Conservation (phyloP, 2,113 vertebrate species). For the Nycticryphes semicollaris region DNA sequence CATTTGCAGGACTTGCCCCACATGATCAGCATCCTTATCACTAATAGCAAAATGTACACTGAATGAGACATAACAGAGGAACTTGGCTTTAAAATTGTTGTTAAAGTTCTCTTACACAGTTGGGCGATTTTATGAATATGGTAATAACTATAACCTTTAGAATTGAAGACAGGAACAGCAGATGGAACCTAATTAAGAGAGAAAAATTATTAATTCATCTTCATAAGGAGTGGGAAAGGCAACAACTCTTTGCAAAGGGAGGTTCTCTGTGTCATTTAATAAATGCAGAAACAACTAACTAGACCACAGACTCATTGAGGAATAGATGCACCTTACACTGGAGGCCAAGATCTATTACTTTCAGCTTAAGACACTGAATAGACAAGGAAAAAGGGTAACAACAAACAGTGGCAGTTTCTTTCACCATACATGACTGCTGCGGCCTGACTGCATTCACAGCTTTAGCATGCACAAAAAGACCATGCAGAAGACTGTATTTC, state of each 20-base stretch:
- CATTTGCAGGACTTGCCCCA: not conserved
- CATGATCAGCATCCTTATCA: not conserved
- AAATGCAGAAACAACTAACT: conserved; percentile 40
- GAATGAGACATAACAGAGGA: conserved; percentile 53
- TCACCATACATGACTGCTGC: not conserved
- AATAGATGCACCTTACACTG: not conserved
- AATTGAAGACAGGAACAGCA: conserved; percentile 70
- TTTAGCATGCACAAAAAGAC: not conserved
- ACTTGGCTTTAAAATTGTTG: conserved; percentile 54
- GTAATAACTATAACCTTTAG: conserved; percentile 78
- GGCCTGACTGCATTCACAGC: not conserved
- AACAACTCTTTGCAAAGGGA: conserved; percentile 56
- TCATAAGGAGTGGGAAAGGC: conserved; percentile 61
- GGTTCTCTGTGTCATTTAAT: conserved; percentile 54
- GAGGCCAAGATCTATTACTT: not conserved
- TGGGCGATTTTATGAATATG: conserved; percentile 72
- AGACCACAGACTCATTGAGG: not conserved
- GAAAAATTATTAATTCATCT: conserved; percentile 77
- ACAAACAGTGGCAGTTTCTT: not conserved
- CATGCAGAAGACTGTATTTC: not conserved
- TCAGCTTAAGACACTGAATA: not conserved
- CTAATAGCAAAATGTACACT: conserved; percentile 20
- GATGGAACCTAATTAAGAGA: conserved; percentile 76
- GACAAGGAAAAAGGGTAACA: not conserved
- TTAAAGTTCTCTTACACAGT: conserved; percentile 68